Conservation (phyloP, 1,140 invertebrate genomes). For the Cydia fagiglandana region DNA sequence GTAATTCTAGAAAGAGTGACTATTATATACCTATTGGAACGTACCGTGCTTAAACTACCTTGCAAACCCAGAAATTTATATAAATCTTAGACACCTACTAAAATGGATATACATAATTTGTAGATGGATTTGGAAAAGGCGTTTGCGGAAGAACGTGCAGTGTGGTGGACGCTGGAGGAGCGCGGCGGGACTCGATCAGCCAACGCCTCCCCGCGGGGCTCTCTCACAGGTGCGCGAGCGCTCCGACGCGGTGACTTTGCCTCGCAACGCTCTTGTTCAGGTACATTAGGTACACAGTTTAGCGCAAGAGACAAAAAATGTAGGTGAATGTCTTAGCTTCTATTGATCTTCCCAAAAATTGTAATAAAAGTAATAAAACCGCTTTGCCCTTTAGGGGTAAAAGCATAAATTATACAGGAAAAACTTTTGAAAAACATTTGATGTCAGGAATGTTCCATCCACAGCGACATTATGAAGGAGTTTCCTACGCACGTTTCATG, state of each 20-base stretch:
- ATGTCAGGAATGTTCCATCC: not conserved
- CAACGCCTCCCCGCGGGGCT: conserved; percentile 88
- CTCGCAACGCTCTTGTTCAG: conserved; percentile 84
- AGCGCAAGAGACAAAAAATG: conserved; percentile 25
- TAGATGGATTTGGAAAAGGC: conserved; percentile 85
- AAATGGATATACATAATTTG: conserved; percentile 24
- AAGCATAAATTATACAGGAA: no score
- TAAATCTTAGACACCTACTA: conserved; percentile 1
- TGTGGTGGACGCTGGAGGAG: conserved; percentile 93
- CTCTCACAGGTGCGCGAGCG: conserved; percentile 83
- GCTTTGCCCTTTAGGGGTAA: not conserved
- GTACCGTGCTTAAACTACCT: not conserved
- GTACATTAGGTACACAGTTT: conserved; percentile 54
- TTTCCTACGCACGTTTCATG: not conserved
- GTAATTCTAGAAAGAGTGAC: not conserved
- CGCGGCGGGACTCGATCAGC: conserved; percentile 86
- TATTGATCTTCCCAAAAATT: not conserved
- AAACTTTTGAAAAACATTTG: not conserved
- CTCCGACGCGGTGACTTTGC: conserved; percentile 83
- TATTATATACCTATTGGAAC: not conserved
- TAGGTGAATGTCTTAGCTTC: conserved; percentile 7
- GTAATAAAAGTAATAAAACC: no score
- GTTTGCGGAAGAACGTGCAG: conserved; percentile 90
- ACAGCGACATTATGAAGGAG: not conserved
- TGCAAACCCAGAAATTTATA: not conserved